Percentiles rank a stretch among this genome's conserved stretches.
Evolutionary conservation across 2,797 vertebrate species (phyloP).

Genomic region (Setipinna tenuifilis): DNA sequence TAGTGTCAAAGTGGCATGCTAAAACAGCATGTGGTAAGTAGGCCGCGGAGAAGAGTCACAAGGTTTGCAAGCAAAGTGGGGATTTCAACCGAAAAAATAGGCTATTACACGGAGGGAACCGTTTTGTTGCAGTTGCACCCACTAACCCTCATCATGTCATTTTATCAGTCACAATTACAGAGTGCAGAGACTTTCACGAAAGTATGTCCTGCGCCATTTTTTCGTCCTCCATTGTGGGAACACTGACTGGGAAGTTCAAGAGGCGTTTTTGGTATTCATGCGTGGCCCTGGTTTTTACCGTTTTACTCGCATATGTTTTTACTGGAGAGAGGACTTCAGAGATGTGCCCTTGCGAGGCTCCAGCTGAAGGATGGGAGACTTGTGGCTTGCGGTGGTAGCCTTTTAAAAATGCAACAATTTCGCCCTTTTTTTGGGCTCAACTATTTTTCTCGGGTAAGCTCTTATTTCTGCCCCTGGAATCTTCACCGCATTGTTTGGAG

Average conservation of each 20-base stretch:
- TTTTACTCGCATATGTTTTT: not conserved
- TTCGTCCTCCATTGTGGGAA: not conserved
- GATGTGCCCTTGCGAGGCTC: not conserved
- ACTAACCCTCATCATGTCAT: not conserved
- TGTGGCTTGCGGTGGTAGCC: slow-evolving; percentile 34
- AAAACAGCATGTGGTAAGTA: not conserved
- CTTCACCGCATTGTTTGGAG: slow-evolving; percentile 39
- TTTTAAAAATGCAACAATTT: slow-evolving; percentile 32
- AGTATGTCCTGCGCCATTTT: not conserved
- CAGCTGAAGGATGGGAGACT: slow-evolving; percentile 29
- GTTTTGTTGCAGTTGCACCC: not conserved
- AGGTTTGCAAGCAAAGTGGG: not conserved
- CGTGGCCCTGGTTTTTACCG: not conserved
- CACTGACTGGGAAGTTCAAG: not conserved
- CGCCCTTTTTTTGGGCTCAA: slow-evolving; percentile 2
- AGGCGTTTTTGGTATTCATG: not conserved
- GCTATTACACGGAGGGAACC: not conserved
- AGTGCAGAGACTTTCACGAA: not conserved
- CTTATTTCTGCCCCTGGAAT: slow-evolving; percentile 37
- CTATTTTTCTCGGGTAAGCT: slow-evolving; percentile 40
- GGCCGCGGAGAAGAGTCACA: not conserved
- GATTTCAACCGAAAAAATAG: not conserved
- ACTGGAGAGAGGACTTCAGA: not conserved
- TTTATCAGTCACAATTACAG: slow-evolving; percentile 1
- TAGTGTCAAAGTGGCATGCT: not conserved